Evolutionary conservation across 1,140 invertebrate genomes (phyloP).

Genomic region (Tribolium madens): DNA sequence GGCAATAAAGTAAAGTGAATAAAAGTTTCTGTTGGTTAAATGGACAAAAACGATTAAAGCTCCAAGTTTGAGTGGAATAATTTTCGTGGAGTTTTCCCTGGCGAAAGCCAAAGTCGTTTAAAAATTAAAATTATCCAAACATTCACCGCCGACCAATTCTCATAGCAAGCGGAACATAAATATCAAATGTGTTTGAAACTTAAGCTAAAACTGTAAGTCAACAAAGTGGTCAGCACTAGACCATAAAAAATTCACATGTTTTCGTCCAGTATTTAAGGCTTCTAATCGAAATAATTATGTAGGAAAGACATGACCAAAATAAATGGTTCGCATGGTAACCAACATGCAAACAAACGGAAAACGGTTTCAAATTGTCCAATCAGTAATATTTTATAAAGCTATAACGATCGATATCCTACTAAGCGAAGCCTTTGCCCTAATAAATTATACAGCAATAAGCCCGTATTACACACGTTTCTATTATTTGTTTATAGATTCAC

Average conservation of each 20-base stretch:
- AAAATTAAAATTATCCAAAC: slow-evolving; percentile 38
- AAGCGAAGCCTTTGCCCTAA: slow-evolving; percentile 8
- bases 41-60: slow-evolving; percentile 34
- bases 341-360: slow-evolving; percentile 15
- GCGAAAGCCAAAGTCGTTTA: slow-evolving; percentile 31
- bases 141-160: slow-evolving; percentile 20
- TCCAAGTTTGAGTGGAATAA: slow-evolving; percentile 26
- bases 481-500: slow-evolving; percentile 32
- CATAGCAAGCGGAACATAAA: slow-evolving; percentile 23
- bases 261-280: neutral
- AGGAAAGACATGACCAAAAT: slow-evolving; percentile 16
- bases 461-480: neutral
- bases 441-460: slow-evolving; percentile 4
- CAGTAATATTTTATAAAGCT: slow-evolving; percentile 34
- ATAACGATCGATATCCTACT: slow-evolving; percentile 33
- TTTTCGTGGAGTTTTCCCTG: slow-evolving; percentile 19
- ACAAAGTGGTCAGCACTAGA: slow-evolving; percentile 2
- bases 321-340: slow-evolving; percentile 13
- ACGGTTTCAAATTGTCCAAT: slow-evolving; percentile 7
- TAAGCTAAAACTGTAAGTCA: slow-evolving; percentile 34
- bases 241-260: slow-evolving; percentile 31
- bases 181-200: slow-evolving; percentile 25
- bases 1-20: slow-evolving; percentile 30
- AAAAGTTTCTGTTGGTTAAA: slow-evolving; percentile 32
- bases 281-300: slow-evolving; percentile 22